phyloP scores from a whole-genome alignment of 2,888 invertebrate genomes.

The Drosophila formosana region DNA sequence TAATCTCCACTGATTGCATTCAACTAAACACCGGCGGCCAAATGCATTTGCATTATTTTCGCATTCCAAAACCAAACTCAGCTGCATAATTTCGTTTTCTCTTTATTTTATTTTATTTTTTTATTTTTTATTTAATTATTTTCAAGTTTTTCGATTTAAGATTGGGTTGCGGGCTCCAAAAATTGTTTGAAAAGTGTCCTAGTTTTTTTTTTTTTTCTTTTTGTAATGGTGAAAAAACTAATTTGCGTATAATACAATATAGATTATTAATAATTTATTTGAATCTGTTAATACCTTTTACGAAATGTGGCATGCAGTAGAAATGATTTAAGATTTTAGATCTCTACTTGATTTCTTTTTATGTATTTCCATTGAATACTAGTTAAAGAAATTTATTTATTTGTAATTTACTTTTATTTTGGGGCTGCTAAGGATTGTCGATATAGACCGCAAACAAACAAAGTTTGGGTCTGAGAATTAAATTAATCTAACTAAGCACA shows the following conservation, averaged over 20 bases:
- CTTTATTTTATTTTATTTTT: constrained; percentile 45
- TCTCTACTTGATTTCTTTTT: constrained; percentile 21
- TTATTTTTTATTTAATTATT: constrained; percentile 33
- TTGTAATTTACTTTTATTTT: constrained; percentile 24
- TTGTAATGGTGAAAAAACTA: constrained; percentile 44
- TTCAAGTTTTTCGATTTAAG: constrained; percentile 51
- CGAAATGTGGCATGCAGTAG: constrained; percentile 52
- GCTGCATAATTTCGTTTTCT: constrained; percentile 46
- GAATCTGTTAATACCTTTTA: constrained; percentile 39
- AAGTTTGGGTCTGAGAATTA: constrained; percentile 32
- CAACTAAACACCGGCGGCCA: constrained; percentile 64
- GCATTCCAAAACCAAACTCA: constrained; percentile 54
- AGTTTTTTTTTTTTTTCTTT: constrained; percentile 28
- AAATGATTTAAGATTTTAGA: constrained; percentile 50
- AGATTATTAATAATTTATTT: constrained; percentile 62
- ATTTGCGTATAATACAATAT: constrained; percentile 62
- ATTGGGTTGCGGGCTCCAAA: constrained; percentile 46
- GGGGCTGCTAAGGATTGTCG: constrained; percentile 75
- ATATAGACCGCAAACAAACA: constrained; percentile 39
- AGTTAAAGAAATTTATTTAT: constrained; percentile 28
- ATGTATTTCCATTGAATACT: constrained; percentile 38
- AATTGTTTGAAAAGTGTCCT: constrained; percentile 49
- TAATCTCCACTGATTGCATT: constrained; percentile 69
- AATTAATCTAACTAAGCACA: constrained; percentile 54
- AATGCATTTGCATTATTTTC: constrained; percentile 74